These are phyloP conservation scores for Periophthalmus magnuspinnatus DNA, from an alignment of 2,797 vertebrate species.

Conservation along the genomic window DNA sequence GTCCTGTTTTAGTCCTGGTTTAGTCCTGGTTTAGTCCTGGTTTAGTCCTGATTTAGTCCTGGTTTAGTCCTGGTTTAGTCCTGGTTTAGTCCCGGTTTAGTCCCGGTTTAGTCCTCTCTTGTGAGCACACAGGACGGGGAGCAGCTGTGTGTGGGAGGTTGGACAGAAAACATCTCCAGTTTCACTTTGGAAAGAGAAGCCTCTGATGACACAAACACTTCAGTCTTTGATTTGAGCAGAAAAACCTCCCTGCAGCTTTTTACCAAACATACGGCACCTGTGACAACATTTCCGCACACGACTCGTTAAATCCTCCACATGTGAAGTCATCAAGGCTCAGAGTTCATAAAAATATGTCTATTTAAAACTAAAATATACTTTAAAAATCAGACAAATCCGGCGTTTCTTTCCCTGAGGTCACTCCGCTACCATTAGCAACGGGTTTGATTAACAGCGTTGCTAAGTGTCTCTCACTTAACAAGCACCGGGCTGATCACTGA, in stretches of 20 bases:
- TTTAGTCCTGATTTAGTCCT: neutral
- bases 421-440: too few relatives aligned
- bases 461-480: too few relatives aligned
- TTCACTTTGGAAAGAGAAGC: constrained; percentile 33
- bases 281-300: too few relatives aligned
- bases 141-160: constrained; percentile 71
- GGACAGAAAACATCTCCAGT: constrained; percentile 53
- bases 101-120: constrained; percentile 10
- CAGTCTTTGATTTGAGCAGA: constrained; percentile 11
- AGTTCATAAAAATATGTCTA: too few relatives aligned
- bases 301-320: too few relatives aligned
- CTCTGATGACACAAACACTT: constrained; percentile 38
- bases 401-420: too few relatives aligned
- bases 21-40: neutral
- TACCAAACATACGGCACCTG: neutral
- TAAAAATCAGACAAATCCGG: too few relatives aligned
- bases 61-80: neutral
- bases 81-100: neutral
- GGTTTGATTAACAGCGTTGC: too few relatives aligned
- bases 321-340: too few relatives aligned
- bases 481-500: too few relatives aligned
- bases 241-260: neutral
- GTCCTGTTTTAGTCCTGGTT: neutral
- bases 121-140: constrained; percentile 45
- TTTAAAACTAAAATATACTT: too few relatives aligned